Base-by-base conservation (phyloP, 2,113 vertebrate species). In the Furnarius figulus region DNA sequence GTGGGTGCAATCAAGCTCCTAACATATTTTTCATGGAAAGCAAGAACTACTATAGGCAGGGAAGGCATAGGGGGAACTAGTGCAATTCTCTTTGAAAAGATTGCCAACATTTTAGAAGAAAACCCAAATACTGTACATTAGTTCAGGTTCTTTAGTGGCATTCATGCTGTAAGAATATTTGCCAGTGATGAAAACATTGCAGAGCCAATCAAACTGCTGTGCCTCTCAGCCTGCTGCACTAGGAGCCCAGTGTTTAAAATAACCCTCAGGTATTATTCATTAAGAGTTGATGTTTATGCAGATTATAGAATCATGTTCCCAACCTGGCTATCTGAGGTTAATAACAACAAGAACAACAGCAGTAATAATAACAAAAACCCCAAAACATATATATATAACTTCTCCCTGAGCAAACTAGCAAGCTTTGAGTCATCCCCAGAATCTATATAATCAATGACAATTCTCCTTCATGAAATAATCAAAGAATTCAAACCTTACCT, bases 211-310 rank as follows among this genome's bases (percentile, higher is more conserved):
- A 98, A 97, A 95, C 89, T 14, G 5, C 39, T 6, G 74, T 95
- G 93, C 88, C 89, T 94, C 74, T 95, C 92, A 97, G 95, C 71
- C 87, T 89, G 85, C 94, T 50, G 35, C 33, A 40, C 90, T 86
- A 93, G 82, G 92, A 97, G 74, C 88, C 90, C 92, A 62, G 96
- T 97, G 96, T 98, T 98, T 98, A 98, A 98, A 98, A 98, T 97
- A 98, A 96, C 86, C 79, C 98, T 98, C 95, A 99, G 99, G 98
- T 98, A 99, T 99, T 98, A 99, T 99, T 99, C 98, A 99, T 98
- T 95, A 89, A 70, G 91, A 92, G 86, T 98, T 98, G 97, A 98
- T 99, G 98, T 98, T 98, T 98, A 99, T 99, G 98, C 98, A 99
- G 98, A 98, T 98, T 95, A 96, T 90, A 97, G 94, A 98, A 95